phyloP scores from a whole-genome alignment of 2,888 invertebrate genomes.

The Callosobruchus maculatus region DNA sequence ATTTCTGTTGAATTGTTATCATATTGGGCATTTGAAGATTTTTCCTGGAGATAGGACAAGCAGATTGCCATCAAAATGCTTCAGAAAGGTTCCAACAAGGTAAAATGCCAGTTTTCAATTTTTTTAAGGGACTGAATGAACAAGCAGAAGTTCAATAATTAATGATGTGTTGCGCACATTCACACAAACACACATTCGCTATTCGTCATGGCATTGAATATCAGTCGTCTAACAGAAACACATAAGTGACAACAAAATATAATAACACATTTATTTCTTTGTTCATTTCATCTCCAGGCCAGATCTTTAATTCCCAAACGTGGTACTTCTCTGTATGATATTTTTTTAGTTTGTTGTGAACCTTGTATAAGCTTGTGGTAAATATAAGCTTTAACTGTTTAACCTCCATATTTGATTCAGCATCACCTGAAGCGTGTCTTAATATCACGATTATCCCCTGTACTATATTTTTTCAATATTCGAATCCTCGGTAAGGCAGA shows the following conservation, averaged over 20 bases:
- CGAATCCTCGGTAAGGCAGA: not conserved
- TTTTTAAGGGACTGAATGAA: no score
- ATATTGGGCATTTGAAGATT: not conserved
- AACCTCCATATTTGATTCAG: conserved; percentile 23
- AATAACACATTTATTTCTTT: no score
- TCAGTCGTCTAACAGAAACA: no score
- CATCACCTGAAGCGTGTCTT: conserved; percentile 40
- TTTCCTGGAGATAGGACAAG: not conserved
- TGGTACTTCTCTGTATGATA: not conserved
- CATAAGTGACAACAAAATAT: no score
- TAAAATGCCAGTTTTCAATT: no score
- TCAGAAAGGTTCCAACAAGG: no score
- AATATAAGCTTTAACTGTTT: conserved; percentile 22
- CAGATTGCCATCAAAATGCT: no score
- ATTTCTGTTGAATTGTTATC: not conserved
- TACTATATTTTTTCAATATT: not conserved
- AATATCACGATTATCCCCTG: conserved; percentile 10
- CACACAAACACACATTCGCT: no score
- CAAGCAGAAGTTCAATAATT: no score
- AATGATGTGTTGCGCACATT: no score
- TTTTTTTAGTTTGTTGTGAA: not conserved
- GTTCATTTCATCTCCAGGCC: not conserved
- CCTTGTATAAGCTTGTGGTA: conserved; percentile 26
- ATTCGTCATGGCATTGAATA: no score
- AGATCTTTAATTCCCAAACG: not conserved